Conservation (phyloP, 2,797 vertebrate genomes). For the Trematomus bernacchii region DNA sequence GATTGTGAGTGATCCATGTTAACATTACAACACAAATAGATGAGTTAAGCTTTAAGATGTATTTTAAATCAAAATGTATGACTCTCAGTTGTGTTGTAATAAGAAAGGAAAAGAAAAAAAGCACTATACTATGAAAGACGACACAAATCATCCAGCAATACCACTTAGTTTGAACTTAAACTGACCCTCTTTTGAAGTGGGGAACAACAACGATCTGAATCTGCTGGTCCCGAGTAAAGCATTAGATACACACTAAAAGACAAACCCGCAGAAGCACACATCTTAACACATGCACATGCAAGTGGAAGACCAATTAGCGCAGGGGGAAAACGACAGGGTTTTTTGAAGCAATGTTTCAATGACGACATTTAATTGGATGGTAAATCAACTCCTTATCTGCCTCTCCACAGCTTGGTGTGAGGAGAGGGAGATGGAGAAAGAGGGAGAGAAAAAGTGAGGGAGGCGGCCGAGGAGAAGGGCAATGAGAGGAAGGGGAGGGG, state of each 20-base stretch:
- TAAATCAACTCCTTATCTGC: conserved; percentile 99
- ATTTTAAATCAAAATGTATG: conserved; percentile 78
- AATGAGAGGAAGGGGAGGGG: conserved; percentile 14
- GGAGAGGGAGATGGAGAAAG: conserved; percentile 50
- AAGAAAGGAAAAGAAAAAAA: conserved; percentile 4
- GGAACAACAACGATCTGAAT: conserved; percentile 27
- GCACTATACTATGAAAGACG: not conserved
- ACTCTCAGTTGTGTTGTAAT: conserved; percentile 85
- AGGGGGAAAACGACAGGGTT: conserved; percentile 93
- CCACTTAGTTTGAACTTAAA: conserved; percentile 65
- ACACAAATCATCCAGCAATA: conserved; percentile 3
- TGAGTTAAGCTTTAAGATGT: not conserved
- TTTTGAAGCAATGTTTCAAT: conserved; percentile 99
- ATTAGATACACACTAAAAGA: conserved; percentile 29
- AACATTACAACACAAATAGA: conserved; percentile 1
- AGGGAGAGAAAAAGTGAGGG: conserved; percentile 18
- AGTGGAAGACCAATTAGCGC: conserved; percentile 73
- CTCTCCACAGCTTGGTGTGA: conserved; percentile 90
- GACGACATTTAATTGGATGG: conserved; percentile 99
- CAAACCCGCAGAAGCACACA: conserved; percentile 23
- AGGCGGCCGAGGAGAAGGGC: not conserved
- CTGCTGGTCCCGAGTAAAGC: conserved; percentile 27
- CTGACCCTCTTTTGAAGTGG: conserved; percentile 40
- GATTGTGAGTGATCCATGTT: not conserved
- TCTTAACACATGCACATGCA: conserved; percentile 36